Percentiles rank a stretch among this genome's conserved stretches.
These are phyloP conservation scores for Podarcis lilfordi DNA, from an alignment of 2,797 vertebrate genomes.

Conservation along the genomic window DNA sequence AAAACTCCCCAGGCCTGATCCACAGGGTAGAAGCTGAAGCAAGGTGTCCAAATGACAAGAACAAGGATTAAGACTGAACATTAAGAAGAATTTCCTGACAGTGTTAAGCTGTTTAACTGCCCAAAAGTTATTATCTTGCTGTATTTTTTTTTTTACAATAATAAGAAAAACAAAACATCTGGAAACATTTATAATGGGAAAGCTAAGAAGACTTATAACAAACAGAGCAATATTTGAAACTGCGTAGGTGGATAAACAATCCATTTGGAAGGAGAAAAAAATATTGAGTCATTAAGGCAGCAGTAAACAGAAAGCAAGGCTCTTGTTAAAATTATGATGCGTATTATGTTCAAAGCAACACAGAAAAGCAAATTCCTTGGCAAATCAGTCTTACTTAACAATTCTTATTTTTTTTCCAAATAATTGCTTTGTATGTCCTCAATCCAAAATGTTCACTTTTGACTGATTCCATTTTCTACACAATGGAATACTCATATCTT, in stretches of 20 bases:
- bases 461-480: slow-evolving; percentile 8
- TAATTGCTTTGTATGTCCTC: neutral
- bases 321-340: slow-evolving; percentile 18
- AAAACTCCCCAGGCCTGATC: no score
- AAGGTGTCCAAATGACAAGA: neutral
- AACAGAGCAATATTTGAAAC: slow-evolving; percentile 46
- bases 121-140: slow-evolving; percentile 9
- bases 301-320: slow-evolving; percentile 38
- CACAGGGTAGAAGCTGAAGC: no score
- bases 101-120: slow-evolving; percentile 25
- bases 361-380: neutral
- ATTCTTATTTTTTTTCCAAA: neutral
- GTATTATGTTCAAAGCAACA: neutral
- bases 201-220: slow-evolving; percentile 46
- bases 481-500: neutral
- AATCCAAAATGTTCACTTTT: slow-evolving; percentile 31
- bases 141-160: neutral
- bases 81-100: neutral
- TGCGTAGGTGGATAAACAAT: slow-evolving; percentile 56
- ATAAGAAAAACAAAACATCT: slow-evolving; percentile 53
- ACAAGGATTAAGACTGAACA: neutral
- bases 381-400: neutral
- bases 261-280: slow-evolving; percentile 34
- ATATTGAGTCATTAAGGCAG: slow-evolving; percentile 25
- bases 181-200: slow-evolving; percentile 67